These are phyloP conservation scores for Drosophila trapezifrons DNA, from an alignment of 1,140 invertebrate genomes.

Conservation along the genomic window DNA sequence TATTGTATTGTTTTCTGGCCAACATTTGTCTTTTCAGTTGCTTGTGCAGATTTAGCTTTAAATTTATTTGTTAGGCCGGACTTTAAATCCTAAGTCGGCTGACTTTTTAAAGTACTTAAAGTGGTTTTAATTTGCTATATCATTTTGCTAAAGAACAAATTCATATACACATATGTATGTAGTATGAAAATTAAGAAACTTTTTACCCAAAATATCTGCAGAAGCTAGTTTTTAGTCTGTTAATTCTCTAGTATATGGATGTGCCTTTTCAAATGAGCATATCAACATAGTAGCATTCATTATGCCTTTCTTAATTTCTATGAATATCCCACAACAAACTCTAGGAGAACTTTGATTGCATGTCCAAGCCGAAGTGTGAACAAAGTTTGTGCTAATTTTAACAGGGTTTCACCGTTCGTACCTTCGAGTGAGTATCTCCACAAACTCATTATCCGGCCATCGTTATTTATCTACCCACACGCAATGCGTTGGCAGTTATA, in stretches of 20 bases:
- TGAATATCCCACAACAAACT: background rate
- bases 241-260: background rate
- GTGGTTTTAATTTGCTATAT: background rate
- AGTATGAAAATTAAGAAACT: background rate
- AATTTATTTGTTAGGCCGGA: background rate
- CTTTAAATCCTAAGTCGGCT: no score
- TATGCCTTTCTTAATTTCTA: no score
- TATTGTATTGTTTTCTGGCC: conserved; percentile 6
- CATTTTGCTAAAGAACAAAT: background rate
- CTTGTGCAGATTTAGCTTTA: background rate
- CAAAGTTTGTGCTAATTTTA: conserved; percentile 29
- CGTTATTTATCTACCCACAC: conserved; percentile 52
- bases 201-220: background rate
- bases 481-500: conserved; percentile 24
- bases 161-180: no score
- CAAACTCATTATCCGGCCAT: conserved; percentile 37
- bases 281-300: background rate
- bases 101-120: no score
- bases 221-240: background rate
- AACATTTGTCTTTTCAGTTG: conserved; percentile 7
- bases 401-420: background rate
- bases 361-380: background rate
- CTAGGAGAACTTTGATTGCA: background rate
- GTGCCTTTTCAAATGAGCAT: background rate
- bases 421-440: background rate